Percentiles rank a stretch among this genome's conserved stretches.
These are phyloP conservation scores for Sapajus apella DNA, from an alignment of 2,113 vertebrate genomes.

Conservation along the genomic window DNA sequence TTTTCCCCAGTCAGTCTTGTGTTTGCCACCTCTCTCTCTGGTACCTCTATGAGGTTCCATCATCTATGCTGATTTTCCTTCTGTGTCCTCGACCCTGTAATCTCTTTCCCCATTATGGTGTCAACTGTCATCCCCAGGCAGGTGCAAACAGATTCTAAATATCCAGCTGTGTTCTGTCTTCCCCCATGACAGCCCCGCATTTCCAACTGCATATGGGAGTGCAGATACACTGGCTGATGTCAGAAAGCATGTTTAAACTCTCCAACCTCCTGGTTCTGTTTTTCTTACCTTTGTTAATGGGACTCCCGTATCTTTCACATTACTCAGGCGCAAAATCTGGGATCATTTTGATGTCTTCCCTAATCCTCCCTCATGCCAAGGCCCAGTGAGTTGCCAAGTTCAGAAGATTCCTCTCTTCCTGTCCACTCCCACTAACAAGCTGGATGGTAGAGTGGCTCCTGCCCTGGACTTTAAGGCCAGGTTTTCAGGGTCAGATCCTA, in stretches of 20 bases:
- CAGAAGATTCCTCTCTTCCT: neutral
- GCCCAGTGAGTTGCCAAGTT: neutral
- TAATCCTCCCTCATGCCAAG: neutral
- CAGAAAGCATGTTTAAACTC: neutral
- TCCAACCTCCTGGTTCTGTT: neutral
- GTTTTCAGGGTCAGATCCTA: neutral
- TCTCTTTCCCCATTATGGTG: neutral
- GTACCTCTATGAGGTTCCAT: no score
- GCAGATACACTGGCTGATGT: neutral
- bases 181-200: neutral
- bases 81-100: neutral
- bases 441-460: neutral
- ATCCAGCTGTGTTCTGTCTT: neutral
- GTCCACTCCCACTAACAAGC: neutral
- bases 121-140: neutral
- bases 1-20: neutral
- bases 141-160: neutral
- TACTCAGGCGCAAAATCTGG: neutral
- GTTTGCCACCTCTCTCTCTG: neutral
- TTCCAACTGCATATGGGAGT: neutral
- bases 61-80: neutral
- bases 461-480: neutral
- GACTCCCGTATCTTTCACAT: fast-evolving
- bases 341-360: neutral
- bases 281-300: neutral